Conservation (phyloP, 2,888 invertebrate genomes). For the Silvanus unidentatus region DNA sequence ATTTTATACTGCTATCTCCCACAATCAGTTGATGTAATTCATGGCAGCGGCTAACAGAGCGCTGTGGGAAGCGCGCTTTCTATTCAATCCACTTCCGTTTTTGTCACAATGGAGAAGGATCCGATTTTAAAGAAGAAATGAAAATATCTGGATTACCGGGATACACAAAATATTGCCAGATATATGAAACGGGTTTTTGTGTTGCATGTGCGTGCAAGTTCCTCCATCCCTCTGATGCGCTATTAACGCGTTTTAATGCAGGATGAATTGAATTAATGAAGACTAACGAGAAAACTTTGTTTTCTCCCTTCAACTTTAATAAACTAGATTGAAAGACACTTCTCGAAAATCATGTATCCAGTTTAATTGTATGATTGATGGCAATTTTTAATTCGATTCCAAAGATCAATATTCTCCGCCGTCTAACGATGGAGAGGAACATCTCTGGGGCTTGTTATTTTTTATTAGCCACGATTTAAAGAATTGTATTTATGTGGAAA, state of each 20-base stretch:
- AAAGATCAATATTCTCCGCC: too few relatives aligned
- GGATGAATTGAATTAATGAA: constrained; percentile 23
- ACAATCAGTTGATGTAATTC: constrained; percentile 29
- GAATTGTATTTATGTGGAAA: constrained; percentile 19
- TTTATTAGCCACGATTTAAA: constrained; percentile 21
- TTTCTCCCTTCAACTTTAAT: neutral
- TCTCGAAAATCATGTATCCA: constrained; percentile 17
- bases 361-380: constrained; percentile 21
- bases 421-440: too few relatives aligned
- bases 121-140: neutral
- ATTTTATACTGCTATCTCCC: constrained; percentile 31
- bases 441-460: constrained; percentile 17
- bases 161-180: neutral
- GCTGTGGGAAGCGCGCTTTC: constrained; percentile 16
- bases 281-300: constrained; percentile 29
- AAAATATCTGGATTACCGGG: constrained; percentile 1
- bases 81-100: constrained; percentile 29
- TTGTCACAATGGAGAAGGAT: constrained; percentile 24
- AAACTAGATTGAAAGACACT: constrained; percentile 7
- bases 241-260: too few relatives aligned
- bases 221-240: too few relatives aligned
- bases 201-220: too few relatives aligned
- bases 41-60: constrained; percentile 11
- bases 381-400: too few relatives aligned
- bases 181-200: too few relatives aligned